Evolutionary conservation across 2,888 invertebrate genomes (phyloP).

Genomic region (Zaprionus lineosus): DNA sequence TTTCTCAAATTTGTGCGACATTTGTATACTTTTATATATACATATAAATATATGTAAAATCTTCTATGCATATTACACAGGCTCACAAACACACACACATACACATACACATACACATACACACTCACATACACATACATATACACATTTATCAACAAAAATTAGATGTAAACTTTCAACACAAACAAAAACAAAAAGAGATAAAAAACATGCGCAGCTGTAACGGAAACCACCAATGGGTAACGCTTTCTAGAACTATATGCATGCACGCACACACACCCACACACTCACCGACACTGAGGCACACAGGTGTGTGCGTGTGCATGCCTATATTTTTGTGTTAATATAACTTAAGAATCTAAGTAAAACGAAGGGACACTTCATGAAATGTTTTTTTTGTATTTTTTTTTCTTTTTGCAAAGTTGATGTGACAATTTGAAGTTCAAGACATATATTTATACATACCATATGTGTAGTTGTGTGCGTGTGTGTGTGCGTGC

Average conservation of each 20-base stretch:
- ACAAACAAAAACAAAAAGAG: background rate
- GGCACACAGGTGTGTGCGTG: too few relatives aligned
- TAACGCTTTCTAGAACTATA: conserved; percentile 78
- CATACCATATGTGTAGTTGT: conserved; percentile 8
- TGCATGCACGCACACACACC: too few relatives aligned
- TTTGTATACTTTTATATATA: background rate
- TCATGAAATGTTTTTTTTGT: conserved; percentile 4
- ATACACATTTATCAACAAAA: conserved; percentile 22
- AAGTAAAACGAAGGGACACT: background rate
- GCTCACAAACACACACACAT: conserved; percentile 8
- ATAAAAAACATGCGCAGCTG: conserved; percentile 70
- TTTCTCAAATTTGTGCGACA: too few relatives aligned
- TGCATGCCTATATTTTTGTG: conserved; percentile 7
- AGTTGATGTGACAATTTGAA: conserved; percentile 39
- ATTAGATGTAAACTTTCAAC: conserved; percentile 8
- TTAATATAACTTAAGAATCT: background rate
- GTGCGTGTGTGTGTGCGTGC: background rate
- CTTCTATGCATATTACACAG: conserved; percentile 7
- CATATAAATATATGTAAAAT: too few relatives aligned
- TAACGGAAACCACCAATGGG: conserved; percentile 82
- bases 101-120: conserved; percentile 10
- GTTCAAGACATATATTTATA: conserved; percentile 24
- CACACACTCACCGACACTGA: too few relatives aligned
- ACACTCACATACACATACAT: conserved; percentile 2
- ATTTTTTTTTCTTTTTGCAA: conserved; percentile 25